phyloP scores from a whole-genome alignment of 1,140 invertebrate species.

The Plectus sambesii region DNA sequence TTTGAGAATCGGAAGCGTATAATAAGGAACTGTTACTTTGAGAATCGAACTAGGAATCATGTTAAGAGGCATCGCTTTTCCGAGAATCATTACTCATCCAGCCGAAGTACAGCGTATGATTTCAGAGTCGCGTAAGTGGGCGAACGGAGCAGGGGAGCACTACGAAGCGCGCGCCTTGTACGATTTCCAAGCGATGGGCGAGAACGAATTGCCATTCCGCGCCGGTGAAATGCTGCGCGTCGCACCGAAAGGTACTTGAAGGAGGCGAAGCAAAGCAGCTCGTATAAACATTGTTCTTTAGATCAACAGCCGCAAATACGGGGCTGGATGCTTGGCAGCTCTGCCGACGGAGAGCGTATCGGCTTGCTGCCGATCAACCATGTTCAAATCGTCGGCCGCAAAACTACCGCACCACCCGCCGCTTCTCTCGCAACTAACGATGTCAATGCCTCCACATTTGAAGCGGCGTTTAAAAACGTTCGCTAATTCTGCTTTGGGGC shows the following conservation, averaged over 20 bases:
- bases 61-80: too few relatives aligned
- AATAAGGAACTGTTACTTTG: too few relatives aligned
- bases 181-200: conserved; percentile 61
- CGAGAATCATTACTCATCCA: too few relatives aligned
- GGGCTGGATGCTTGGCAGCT: conserved; percentile 49
- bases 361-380: conserved; percentile 53
- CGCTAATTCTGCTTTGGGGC: too few relatives aligned
- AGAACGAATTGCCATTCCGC: conserved; percentile 64
- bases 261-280: too few relatives aligned
- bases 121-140: conserved; percentile 54
- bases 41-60: too few relatives aligned
- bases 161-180: conserved; percentile 60
- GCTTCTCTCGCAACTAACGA: too few relatives aligned
- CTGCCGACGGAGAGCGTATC: conserved; percentile 46
- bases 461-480: too few relatives aligned
- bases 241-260: conserved; percentile 71
- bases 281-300: too few relatives aligned
- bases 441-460: too few relatives aligned
- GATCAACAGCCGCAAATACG: conserved; percentile 59
- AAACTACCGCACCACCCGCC: too few relatives aligned
- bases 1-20: too few relatives aligned
- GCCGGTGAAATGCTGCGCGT: conserved; percentile 65
- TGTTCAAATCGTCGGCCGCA: conserved; percentile 46
- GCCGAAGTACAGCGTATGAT: conserved; percentile 29
- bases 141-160: conserved; percentile 54